These are phyloP conservation scores for Choloepus didactylus DNA, from an alignment of 2,797 vertebrate species.

Conservation along the genomic window DNA sequence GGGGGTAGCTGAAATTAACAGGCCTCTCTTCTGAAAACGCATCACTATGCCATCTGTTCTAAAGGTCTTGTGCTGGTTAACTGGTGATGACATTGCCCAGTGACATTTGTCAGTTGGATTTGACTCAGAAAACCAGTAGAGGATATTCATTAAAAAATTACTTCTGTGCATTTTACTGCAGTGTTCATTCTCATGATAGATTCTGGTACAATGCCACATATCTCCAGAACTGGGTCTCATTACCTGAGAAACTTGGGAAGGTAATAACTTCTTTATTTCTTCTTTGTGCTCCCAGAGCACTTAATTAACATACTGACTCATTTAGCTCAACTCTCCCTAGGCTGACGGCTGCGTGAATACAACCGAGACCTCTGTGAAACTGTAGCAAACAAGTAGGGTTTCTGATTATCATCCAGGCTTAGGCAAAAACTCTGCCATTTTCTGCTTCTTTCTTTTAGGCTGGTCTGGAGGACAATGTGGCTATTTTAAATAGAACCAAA, in stretches of 20 bases:
- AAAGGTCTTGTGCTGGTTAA: slow-evolving; percentile 86
- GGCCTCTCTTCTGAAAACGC: slow-evolving; percentile 84
- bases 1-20: slow-evolving; percentile 88
- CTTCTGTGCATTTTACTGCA: slow-evolving; percentile 85
- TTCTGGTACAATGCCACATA: slow-evolving; percentile 86
- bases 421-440: background rate
- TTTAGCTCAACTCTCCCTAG: slow-evolving; percentile 85
- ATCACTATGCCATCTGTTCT: slow-evolving; percentile 87
- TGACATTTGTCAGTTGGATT: slow-evolving; percentile 89
- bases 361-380: slow-evolving; percentile 81
- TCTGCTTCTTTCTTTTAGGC: background rate
- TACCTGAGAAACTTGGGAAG: slow-evolving; percentile 88
- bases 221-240: slow-evolving; percentile 87
- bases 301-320: slow-evolving; percentile 88
- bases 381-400: slow-evolving; percentile 68
- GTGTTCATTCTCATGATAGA: slow-evolving; percentile 87
- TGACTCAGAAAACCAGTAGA: slow-evolving; percentile 83
- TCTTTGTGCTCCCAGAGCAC: slow-evolving; percentile 86
- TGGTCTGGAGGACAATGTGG: background rate
- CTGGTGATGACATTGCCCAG: slow-evolving; percentile 87
- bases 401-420: slow-evolving; percentile 56
- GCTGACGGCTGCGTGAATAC: slow-evolving; percentile 81
- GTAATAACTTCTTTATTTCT: slow-evolving; percentile 88
- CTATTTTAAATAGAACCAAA: background rate
- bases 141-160: slow-evolving; percentile 89